Percentiles rank a stretch among this genome's conserved stretches.
These are phyloP conservation scores for Leptonema lineaticorne DNA, from an alignment of 1,140 invertebrate species.

Conservation along the genomic window DNA sequence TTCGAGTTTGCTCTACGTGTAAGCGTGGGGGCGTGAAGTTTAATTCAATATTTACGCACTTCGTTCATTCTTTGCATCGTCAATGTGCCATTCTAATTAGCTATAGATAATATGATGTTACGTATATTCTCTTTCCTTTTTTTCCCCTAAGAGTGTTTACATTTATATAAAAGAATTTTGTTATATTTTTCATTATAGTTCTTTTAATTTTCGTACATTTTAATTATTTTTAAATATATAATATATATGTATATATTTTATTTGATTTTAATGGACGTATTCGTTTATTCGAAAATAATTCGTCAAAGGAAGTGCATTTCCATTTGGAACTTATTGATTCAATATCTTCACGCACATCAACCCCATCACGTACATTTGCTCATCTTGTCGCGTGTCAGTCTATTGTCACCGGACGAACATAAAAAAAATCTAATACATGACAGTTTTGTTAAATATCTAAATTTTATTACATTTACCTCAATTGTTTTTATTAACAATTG, in stretches of 20 bases:
- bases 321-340: conserved; percentile 1
- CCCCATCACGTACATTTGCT: conserved; percentile 17
- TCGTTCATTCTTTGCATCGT: conserved; percentile 6
- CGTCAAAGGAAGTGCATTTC: neutral
- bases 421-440: conserved; percentile 6
- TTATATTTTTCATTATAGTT: neutral
- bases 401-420: conserved; percentile 11
- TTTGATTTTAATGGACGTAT: too few species aligned
- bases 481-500: too few species aligned
- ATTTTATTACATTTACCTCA: neutral
- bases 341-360: conserved; percentile 10
- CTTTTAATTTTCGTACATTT: neutral
- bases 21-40: conserved; percentile 20
- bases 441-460: neutral
- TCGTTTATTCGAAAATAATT: neutral
- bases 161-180: too few species aligned
- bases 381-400: conserved; percentile 10
- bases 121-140: too few species aligned
- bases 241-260: neutral
- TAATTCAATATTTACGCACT: conserved; percentile 17
- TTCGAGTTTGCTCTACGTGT: conserved; percentile 21
- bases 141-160: too few species aligned
- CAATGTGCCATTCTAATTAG: conserved; percentile 17
- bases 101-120: too few species aligned
- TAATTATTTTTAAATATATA: neutral